Conservation (phyloP, 2,113 vertebrate genomes). For the Deroptyus accipitrinus region DNA sequence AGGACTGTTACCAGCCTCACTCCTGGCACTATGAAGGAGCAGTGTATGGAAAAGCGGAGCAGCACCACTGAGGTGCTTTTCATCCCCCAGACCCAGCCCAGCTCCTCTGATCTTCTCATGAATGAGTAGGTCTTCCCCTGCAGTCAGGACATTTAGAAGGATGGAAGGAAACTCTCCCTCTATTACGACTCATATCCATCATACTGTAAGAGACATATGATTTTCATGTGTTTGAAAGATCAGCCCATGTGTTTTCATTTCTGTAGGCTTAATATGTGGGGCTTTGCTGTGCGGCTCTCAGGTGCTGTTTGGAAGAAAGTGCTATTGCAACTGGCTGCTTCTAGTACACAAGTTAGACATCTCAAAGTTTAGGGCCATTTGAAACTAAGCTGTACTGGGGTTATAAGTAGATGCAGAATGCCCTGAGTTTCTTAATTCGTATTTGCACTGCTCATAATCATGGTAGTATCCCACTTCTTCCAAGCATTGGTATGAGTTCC, state of each 20-base stretch:
- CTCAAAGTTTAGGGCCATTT: background rate
- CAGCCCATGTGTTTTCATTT: background rate
- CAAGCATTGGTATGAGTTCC: background rate
- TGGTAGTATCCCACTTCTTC: background rate
- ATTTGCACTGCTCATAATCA: background rate
- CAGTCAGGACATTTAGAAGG: background rate
- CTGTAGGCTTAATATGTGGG: background rate
- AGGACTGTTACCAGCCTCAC: background rate
- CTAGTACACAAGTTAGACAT: background rate
- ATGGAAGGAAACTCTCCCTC: background rate
- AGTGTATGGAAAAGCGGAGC: background rate
- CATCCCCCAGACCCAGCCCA: background rate
- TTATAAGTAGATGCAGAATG: background rate
- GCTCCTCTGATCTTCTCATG: background rate
- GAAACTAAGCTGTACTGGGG: background rate
- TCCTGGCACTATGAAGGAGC: background rate
- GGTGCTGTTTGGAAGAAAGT: background rate
- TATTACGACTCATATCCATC: background rate
- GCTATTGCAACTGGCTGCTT: background rate
- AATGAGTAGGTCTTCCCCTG: background rate
- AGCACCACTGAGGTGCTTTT: background rate
- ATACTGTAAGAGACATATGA: accelerated
- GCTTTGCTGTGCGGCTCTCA: background rate
- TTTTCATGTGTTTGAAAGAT: background rate
- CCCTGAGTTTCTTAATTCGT: background rate